Percentiles rank a stretch among this genome's conserved stretches.
phyloP scores from a whole-genome alignment of 2,113 vertebrate species.

The Leptobrachium leishanense region DNA sequence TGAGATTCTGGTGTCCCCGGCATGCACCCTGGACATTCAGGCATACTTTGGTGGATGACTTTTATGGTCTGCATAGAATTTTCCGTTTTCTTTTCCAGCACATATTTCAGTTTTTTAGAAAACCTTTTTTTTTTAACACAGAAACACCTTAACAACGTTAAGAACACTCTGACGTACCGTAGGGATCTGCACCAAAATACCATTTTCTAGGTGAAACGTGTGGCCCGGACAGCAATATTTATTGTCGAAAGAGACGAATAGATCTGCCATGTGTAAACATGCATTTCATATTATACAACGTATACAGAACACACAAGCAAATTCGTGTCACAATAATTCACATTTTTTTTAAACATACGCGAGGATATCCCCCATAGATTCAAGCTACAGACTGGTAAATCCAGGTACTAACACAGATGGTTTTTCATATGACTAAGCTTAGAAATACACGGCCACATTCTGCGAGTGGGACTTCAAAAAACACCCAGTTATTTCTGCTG shows the following conservation, averaged over 20 bases:
- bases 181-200: background rate
- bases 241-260: background rate
- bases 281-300: slow-evolving; percentile 1
- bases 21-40: too few relatives aligned
- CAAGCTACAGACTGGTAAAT: background rate
- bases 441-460: slow-evolving; percentile 58
- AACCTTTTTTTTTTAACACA: too few relatives aligned
- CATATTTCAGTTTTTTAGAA: slow-evolving; percentile 26
- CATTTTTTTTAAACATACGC: background rate
- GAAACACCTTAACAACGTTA: too few relatives aligned
- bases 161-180: too few relatives aligned
- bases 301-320: background rate
- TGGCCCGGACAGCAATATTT: background rate
- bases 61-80: too few relatives aligned
- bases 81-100: too few relatives aligned
- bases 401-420: slow-evolving; percentile 47
- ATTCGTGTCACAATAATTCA: background rate
- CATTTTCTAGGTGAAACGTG: background rate
- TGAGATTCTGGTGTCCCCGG: too few relatives aligned
- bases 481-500: slow-evolving; percentile 27
- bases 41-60: too few relatives aligned
- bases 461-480: slow-evolving; percentile 56
- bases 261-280: background rate
- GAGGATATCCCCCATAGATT: background rate
- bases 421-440: slow-evolving; percentile 60